Evolutionary conservation across 2,888 invertebrate species (phyloP).

Genomic region (Halictus ligatus): DNA sequence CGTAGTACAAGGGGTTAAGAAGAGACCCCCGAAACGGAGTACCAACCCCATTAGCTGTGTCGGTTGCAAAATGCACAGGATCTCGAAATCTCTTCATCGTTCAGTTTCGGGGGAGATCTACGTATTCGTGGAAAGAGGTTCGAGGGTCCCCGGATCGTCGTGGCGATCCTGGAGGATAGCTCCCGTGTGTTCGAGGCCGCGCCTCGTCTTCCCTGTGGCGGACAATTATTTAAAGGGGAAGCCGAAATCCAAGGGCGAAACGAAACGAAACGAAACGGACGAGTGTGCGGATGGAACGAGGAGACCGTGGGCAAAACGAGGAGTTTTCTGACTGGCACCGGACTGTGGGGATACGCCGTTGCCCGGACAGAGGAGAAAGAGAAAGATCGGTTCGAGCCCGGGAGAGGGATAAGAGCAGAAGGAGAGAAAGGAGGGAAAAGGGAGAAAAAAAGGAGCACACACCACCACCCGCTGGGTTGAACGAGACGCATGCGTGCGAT

Average conservation of each 20-base stretch:
- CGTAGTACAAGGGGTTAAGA: no score
- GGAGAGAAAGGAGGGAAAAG: slow-evolving; percentile 55
- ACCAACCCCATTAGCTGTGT: not conserved
- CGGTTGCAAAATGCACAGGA: not conserved
- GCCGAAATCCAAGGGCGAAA: slow-evolving; percentile 75
- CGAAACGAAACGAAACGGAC: slow-evolving; percentile 56
- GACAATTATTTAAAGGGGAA: slow-evolving; percentile 79
- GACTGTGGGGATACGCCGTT: slow-evolving; percentile 52
- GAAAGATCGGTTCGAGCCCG: slow-evolving; percentile 48
- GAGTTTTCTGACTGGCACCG: slow-evolving; percentile 74
- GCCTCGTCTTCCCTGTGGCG: slow-evolving; percentile 66
- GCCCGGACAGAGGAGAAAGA: slow-evolving; percentile 55
- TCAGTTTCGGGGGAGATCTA: slow-evolving; percentile 18
- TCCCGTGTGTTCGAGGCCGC: slow-evolving; percentile 56
- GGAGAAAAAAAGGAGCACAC: slow-evolving; percentile 59
- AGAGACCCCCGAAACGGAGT: not conserved
- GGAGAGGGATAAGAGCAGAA: slow-evolving; percentile 56
- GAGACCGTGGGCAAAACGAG: slow-evolving; percentile 66
- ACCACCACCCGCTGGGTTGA: slow-evolving; percentile 81
- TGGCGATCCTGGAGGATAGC: slow-evolving; percentile 37
- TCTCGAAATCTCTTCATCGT: not conserved
- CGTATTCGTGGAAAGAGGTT: slow-evolving; percentile 67
- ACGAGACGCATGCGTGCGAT: slow-evolving; percentile 80
- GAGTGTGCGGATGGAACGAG: slow-evolving; percentile 39
- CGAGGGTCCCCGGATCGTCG: slow-evolving; percentile 42